A percentile compares a stretch with the other conserved stretches of the same genome.
These are phyloP conservation scores for Oncorhynchus gorbuscha DNA, from an alignment of 2,113 vertebrate species.

Conservation along the genomic window DNA sequence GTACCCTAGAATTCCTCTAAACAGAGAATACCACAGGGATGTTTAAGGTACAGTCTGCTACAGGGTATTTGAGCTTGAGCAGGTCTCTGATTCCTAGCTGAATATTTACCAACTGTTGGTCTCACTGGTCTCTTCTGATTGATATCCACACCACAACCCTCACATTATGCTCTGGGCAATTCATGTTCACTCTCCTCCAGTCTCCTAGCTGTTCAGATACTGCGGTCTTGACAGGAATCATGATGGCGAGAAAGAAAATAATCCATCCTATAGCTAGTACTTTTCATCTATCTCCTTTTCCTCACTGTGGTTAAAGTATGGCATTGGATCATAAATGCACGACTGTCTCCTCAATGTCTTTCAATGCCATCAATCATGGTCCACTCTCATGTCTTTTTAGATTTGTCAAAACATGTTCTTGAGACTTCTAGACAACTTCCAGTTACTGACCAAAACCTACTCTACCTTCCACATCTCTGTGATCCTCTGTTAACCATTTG, in stretches of 20 bases:
- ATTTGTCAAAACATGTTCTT: slow-evolving; percentile 1
- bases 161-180: background rate
- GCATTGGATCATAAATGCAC: slow-evolving; percentile 4
- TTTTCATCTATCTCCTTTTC: slow-evolving; percentile 6
- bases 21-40: slow-evolving; percentile 3
- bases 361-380: background rate
- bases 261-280: background rate
- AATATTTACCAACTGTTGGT: background rate
- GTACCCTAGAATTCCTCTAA: slow-evolving; percentile 26
- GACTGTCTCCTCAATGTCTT: slow-evolving; percentile 1
- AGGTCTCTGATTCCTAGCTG: background rate
- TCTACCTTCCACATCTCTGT: background rate
- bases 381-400: background rate
- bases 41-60: background rate
- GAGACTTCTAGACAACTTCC: background rate
- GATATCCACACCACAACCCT: background rate
- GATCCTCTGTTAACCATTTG: background rate
- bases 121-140: background rate
- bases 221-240: slow-evolving; percentile 4
- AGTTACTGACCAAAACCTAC: background rate
- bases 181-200: background rate
- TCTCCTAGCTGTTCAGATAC: slow-evolving; percentile 3
- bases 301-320: background rate
- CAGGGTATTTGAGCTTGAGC: background rate
- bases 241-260: background rate